phyloP scores from a whole-genome alignment of 2,797 vertebrate genomes.

The Macropus fuliginosus region DNA sequence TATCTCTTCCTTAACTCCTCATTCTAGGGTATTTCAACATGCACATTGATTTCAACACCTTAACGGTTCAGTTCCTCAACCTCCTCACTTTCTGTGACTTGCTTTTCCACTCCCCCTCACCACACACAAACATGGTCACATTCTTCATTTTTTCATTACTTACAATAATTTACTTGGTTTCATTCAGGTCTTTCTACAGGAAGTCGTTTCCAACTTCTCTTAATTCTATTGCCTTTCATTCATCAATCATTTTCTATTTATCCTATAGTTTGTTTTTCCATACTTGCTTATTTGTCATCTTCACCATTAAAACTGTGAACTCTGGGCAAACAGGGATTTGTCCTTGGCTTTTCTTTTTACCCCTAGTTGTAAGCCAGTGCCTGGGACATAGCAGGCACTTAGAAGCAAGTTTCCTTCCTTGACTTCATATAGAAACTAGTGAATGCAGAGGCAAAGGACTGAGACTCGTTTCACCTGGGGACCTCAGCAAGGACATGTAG shows the following conservation, averaged over 20 bases:
- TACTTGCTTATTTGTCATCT: neutral
- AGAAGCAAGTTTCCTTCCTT: neutral
- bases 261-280: neutral
- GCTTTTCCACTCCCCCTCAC: neutral
- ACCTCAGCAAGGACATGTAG: rapidly evolving
- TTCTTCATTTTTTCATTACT: neutral
- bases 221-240: neutral
- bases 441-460: neutral
- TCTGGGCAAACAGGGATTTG: neutral
- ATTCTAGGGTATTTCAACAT: neutral
- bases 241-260: neutral
- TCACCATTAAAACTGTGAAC: neutral
- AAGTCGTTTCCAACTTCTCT: neutral
- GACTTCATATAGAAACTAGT: neutral
- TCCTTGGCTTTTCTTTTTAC: neutral
- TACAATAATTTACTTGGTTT: neutral
- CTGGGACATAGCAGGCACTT: too few species aligned
- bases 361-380: neutral
- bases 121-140: neutral
- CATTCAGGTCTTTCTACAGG: neutral
- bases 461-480: neutral
- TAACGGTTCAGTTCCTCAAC: neutral
- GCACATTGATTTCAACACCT: neutral
- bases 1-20: neutral
- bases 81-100: neutral